phyloP scores from a whole-genome alignment of 2,113 vertebrate genomes.

The Agelaius phoeniceus region DNA sequence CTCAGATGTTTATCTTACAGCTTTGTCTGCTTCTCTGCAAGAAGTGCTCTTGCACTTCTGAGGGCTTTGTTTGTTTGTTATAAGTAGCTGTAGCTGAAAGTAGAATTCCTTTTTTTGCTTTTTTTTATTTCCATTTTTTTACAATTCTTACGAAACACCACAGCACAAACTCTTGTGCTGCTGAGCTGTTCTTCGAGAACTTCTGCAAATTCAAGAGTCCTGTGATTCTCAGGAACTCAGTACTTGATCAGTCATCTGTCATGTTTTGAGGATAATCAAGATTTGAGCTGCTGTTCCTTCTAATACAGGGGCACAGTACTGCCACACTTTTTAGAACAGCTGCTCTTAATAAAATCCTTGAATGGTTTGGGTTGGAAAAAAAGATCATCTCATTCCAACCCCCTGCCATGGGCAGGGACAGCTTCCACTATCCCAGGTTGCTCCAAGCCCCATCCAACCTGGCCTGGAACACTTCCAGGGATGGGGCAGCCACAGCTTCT shows the following conservation, averaged over 20 bases:
- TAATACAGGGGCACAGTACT: background rate
- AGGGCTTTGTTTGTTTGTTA: slow-evolving; percentile 6
- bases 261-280: background rate
- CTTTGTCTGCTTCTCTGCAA: slow-evolving; percentile 16
- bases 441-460: accelerated
- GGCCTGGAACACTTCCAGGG: background rate
- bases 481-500: background rate
- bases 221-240: background rate
- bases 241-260: background rate
- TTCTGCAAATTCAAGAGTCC: background rate
- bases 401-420: background rate
- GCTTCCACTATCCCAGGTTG: background rate
- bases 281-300: background rate
- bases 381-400: background rate
- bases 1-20: slow-evolving; percentile 34
- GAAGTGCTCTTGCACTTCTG: slow-evolving; percentile 25
- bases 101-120: background rate
- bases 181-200: background rate
- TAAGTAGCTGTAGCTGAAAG: background rate
- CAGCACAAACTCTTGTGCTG: background rate
- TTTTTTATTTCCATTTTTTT: background rate
- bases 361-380: background rate
- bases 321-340: background rate
- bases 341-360: background rate
- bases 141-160: background rate